Base-by-base conservation (phyloP, 2,113 vertebrate species). In the Cinclus cinclus region DNA sequence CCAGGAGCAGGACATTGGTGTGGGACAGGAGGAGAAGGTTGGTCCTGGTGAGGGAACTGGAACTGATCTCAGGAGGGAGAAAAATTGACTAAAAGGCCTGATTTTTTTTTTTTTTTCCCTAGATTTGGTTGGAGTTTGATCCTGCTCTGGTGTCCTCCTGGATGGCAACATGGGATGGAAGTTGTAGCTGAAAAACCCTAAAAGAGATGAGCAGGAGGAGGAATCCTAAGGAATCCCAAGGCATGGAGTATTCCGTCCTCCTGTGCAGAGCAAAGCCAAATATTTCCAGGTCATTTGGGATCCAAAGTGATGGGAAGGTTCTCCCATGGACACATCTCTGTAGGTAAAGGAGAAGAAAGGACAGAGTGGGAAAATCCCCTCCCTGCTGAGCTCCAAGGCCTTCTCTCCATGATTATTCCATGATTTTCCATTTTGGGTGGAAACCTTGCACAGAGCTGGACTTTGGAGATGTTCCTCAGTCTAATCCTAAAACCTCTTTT, bases 321-420 rank as follows among this genome's bases (percentile, higher is more conserved):
- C 24, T 23, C 8, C 24, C 46, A 23, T 0, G 19, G n/a, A 3
- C 23, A 42, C 0, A 3, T 16, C 65, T 82, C 7, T 28, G 18
- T 22, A 39, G 0, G 2, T 6, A 17, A 82, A 56, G 39, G 13
- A 73, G 15, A 16, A 47, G 15, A 44, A 63, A 52, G 6, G 15
- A 60, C 7, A 35, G 69, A 27, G 17, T 39, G 3, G 70, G 62
- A 42, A 82, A 62, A 77, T 39, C 41, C 9, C 25, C 7, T 15
- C 33, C 20, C 14, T 37, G 25, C 3, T 14, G 17, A 70, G 20
- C 6, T 10, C n/a, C 28, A 41, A 59, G 33, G 19, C 60, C n/a
- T 70, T 16, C 20, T 10, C 11, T 82, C 52, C 13, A 1, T n/a
- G 15, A 11, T 56, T 27, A 11, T 28, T 6, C 47, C 11, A 52